Evolutionary conservation across 2,113 vertebrate species (phyloP).

Genomic region (Thomomys bottae): DNA sequence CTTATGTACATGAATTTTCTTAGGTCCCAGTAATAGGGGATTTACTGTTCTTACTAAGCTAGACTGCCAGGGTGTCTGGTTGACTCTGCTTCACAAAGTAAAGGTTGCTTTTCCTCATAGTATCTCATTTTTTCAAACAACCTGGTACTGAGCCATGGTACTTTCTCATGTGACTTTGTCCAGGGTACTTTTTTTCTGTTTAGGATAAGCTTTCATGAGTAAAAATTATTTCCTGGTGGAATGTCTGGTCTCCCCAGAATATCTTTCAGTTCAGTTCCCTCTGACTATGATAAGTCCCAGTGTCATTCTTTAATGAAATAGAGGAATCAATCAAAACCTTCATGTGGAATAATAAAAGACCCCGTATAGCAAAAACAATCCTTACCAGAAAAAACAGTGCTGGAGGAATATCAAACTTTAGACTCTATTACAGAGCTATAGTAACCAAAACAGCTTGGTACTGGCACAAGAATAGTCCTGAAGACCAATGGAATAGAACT

Average conservation of each 20-base stretch:
- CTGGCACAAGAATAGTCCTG: no score
- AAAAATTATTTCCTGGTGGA: conserved; percentile 77
- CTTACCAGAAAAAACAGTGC: no score
- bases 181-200: conserved; percentile 60
- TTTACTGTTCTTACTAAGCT: conserved; percentile 33
- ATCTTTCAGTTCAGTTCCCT: conserved; percentile 84
- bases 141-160: background rate
- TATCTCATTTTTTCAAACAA: conserved; percentile 29
- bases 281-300: conserved; percentile 83
- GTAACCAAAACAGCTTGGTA: no score
- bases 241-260: conserved; percentile 75
- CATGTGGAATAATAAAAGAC: no score
- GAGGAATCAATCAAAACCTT: no score
- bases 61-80: background rate
- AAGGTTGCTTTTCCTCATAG: conserved; percentile 63
- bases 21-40: background rate
- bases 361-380: no score
- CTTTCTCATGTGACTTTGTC: conserved; percentile 39
- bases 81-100: conserved; percentile 7
- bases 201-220: conserved; percentile 74
- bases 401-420: no score
- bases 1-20: background rate
- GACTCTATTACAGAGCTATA: no score
- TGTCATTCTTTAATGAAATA: no score
- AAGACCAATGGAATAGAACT: no score